phyloP scores from a whole-genome alignment of 2,113 vertebrate species.

The Mungos mungo region DNA sequence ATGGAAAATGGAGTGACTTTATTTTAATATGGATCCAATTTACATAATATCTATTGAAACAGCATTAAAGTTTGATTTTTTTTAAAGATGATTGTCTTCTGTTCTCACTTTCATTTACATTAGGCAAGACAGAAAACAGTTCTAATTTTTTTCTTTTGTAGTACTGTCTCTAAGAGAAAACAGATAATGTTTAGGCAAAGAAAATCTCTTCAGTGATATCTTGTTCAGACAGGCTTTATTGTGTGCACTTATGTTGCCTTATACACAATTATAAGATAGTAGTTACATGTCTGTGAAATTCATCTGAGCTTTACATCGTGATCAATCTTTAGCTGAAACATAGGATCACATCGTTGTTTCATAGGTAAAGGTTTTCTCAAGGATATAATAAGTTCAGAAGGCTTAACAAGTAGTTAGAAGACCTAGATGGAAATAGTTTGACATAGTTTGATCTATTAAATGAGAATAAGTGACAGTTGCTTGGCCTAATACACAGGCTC shows the following conservation, averaged over 20 bases:
- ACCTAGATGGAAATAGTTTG: background rate
- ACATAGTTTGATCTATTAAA: background rate
- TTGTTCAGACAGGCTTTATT: background rate
- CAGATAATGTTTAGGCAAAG: background rate
- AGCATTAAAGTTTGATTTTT: background rate
- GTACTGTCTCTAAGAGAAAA: background rate
- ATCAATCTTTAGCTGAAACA: constrained; percentile 33
- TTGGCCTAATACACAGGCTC: background rate
- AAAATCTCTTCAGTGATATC: background rate
- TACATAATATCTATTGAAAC: constrained; percentile 9
- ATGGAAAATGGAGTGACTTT: background rate
- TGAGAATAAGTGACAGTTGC: background rate
- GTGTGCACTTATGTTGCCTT: background rate
- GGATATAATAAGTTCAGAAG: background rate
- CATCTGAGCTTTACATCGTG: background rate
- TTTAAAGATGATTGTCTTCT: background rate
- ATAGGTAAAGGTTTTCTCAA: background rate
- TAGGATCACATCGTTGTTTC: background rate
- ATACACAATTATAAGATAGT: background rate
- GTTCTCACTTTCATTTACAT: background rate
- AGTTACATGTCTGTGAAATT: background rate
- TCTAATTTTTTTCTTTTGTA: background rate
- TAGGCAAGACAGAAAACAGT: background rate
- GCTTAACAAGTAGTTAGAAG: background rate
- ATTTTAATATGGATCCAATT: constrained; percentile 18